Conservation (phyloP, 2,888 invertebrate species). For the Diarsia brunnea region DNA sequence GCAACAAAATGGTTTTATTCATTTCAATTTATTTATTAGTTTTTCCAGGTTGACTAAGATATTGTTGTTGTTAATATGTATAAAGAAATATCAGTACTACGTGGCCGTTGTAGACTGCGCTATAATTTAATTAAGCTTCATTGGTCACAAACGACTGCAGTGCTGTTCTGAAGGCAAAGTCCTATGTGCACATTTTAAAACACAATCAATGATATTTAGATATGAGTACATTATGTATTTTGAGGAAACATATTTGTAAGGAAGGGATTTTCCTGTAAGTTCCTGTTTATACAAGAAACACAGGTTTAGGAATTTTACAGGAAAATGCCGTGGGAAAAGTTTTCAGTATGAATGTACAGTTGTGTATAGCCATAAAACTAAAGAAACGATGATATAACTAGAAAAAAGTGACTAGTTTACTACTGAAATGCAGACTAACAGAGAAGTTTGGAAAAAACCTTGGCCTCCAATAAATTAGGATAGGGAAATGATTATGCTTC, state of each 20-base stretch:
- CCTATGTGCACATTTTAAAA: neutral
- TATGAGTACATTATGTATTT: neutral
- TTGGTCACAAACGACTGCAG: constrained; percentile 1
- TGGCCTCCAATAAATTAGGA: neutral
- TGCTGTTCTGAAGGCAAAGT: constrained; percentile 12
- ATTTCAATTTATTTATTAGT: neutral
- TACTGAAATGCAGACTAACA: neutral
- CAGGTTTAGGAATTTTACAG: neutral
- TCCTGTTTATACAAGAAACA: no score
- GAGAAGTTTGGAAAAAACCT: neutral
- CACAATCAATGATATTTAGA: neutral
- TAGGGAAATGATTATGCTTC: neutral
- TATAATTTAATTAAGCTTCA: constrained; percentile 28
- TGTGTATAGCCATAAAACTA: neutral
- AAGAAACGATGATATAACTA: neutral
- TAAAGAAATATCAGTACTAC: neutral
- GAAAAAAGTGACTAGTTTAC: neutral
- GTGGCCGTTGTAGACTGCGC: neutral
- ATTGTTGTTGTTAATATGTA: neutral
- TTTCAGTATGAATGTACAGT: neutral
- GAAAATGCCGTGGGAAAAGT: neutral
- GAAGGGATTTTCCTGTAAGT: no score
- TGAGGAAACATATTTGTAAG: neutral
- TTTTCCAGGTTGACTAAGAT: neutral
- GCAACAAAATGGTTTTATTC: neutral